Conservation (phyloP, 2,113 vertebrate species). For the Eulemur macaco region DNA sequence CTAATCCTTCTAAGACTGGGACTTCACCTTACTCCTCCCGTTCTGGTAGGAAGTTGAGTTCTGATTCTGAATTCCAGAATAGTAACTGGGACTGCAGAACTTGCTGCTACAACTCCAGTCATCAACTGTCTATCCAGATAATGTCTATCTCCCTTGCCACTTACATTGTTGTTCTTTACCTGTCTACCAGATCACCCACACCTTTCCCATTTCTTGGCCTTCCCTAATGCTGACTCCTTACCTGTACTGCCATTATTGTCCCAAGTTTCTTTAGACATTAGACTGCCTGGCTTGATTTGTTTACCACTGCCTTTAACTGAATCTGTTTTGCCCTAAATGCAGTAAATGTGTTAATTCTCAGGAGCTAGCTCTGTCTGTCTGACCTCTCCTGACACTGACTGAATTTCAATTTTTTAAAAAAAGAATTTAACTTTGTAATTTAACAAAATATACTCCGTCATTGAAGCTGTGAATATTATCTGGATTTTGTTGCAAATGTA, state of each 20-base stretch:
- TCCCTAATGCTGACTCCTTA: not conserved
- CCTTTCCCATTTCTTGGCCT: not conserved
- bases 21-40: not conserved
- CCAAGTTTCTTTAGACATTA: not conserved
- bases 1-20: not conserved
- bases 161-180: not conserved
- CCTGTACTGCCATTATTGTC: not conserved
- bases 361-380: not conserved
- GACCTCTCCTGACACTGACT: not conserved
- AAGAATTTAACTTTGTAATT: not conserved
- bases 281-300: not conserved
- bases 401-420: not conserved
- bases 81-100: not conserved
- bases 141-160: not conserved
- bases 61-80: not conserved
- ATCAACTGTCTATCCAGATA: not conserved
- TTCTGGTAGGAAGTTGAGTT: not conserved
- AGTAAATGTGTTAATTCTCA: not conserved
- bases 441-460: not conserved
- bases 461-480: not conserved
- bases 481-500: not conserved
- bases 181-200: not conserved
- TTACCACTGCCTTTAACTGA: not conserved
- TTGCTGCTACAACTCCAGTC: not conserved
- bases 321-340: not conserved